Evolutionary conservation across 2,113 vertebrate genomes (phyloP), one percentile per base, ranked within the genome.

Genomic region (Nymphicus hollandicus): DNA sequence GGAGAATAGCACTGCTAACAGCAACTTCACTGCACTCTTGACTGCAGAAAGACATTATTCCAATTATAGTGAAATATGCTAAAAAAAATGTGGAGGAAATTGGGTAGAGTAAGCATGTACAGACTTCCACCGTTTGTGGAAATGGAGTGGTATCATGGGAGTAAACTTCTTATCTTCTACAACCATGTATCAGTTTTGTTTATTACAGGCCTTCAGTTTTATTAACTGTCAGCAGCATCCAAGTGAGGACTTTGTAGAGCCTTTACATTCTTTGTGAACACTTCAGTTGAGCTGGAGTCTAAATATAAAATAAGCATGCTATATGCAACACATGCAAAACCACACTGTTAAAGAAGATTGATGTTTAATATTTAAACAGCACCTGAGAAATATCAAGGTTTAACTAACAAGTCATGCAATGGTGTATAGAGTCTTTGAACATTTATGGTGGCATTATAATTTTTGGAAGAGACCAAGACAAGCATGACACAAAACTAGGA

Each of bases 401-500:
- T 97, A 97, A 96, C 97, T 97, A 97, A 95, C 88, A 95, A 96
- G 86, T 72, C 92, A 91, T 93, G 91, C 46, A 20, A 35, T 69
- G 69, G 77, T 82, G 66, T 95, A 82, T 46, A 81, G 52, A 88
- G 18, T 33, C 64, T 94, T 89, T 97, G 96, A 97, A 97, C 97
- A 97, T 97, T 97, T 97, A 97, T 97, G 93, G 91, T 83, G 46
- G 70, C 70, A 96, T 96, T 96, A 95, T 91, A 88, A 96, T 95
- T 96, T 96, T 96, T 96, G 81, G 93, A 96, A 95, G 83, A 93
- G 41, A 96, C 29, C 53, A 92, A 95, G 91, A 91, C 47, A 97
- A 94, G 89, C 76, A 86, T 97, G 79, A 95, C 89, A 89, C 61
- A 58, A 96, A 92, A 89, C 81, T 84, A 44, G 78, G 83, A 93